These are phyloP conservation scores for Scylla paramamosain DNA, from an alignment of 1,140 invertebrate genomes.

Conservation along the genomic window DNA sequence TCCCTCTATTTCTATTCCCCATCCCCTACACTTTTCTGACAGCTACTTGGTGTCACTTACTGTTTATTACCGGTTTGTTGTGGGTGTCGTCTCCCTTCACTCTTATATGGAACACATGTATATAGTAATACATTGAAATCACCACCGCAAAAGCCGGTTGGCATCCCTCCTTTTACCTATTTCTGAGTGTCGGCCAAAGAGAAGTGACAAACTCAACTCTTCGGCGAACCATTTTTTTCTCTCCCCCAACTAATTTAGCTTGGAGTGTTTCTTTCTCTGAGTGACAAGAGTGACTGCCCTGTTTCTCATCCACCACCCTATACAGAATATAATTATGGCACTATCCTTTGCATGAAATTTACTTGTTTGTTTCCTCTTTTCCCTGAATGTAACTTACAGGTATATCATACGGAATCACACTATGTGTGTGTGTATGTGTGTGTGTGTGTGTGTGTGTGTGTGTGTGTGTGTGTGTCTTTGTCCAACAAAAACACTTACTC, in stretches of 20 bases:
- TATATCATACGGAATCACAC: not conserved
- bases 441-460: constrained; percentile 43
- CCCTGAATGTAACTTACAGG: not conserved
- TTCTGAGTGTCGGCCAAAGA: not conserved
- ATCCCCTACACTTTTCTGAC: no score
- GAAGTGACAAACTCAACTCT: not conserved
- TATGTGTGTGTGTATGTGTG: not conserved
- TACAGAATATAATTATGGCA: not conserved
- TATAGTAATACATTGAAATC: not conserved
- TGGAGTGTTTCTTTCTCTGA: not conserved
- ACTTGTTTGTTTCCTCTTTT: not conserved
- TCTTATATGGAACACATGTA: not conserved
- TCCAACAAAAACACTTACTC: not conserved
- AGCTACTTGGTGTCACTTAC: not conserved
- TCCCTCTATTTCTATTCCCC: not conserved
- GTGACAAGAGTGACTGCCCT: not conserved
- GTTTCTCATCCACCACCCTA: not conserved
- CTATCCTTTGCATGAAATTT: not conserved
- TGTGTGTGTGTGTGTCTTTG: not conserved
- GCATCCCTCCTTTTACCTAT: not conserved
- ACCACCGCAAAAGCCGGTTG: not conserved
- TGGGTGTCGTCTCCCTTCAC: no score
- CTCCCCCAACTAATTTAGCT: not conserved
- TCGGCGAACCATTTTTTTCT: not conserved
- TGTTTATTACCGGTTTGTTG: no score